phyloP scores from a whole-genome alignment of 2,113 vertebrate species.

The Butorides virescens region DNA sequence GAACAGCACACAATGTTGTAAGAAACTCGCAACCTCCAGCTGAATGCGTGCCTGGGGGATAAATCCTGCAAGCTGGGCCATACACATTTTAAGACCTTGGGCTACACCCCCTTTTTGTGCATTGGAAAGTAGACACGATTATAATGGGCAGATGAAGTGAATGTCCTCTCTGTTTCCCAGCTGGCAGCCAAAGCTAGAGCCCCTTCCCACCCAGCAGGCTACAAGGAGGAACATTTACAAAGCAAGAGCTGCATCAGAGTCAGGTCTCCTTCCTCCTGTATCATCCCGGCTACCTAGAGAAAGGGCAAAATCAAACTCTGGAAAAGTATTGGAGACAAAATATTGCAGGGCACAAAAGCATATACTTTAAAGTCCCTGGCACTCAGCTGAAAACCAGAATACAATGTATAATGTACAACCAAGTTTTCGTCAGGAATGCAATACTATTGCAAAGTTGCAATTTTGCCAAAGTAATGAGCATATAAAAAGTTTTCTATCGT shows the following conservation, averaged over 20 bases:
- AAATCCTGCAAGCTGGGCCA: not conserved
- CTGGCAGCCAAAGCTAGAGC: not conserved
- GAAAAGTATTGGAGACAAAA: not conserved
- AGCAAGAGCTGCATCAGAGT: not conserved
- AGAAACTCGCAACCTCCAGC: not conserved
- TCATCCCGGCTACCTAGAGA: not conserved
- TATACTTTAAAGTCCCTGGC: not conserved
- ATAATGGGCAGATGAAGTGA: not conserved
- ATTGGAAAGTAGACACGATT: fast-evolving
- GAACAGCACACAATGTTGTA: not conserved
- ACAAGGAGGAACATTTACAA: not conserved
- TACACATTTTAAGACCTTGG: not conserved
- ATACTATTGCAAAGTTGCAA: not conserved
- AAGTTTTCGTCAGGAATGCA: constrained; percentile 1
- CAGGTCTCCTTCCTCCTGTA: not conserved
- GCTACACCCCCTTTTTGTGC: not conserved
- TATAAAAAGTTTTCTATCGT: constrained; percentile 4
- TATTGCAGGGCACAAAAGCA: not conserved
- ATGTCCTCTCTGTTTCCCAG: not conserved
- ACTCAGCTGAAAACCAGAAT: not conserved
- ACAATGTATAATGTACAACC: not conserved
- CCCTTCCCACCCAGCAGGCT: not conserved
- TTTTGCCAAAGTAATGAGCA: constrained; percentile 44
- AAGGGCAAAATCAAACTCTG: not conserved
- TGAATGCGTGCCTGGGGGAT: not conserved